These are phyloP conservation scores for Xestia sexstrigata DNA, from an alignment of 2,888 invertebrate species.

Conservation along the genomic window DNA sequence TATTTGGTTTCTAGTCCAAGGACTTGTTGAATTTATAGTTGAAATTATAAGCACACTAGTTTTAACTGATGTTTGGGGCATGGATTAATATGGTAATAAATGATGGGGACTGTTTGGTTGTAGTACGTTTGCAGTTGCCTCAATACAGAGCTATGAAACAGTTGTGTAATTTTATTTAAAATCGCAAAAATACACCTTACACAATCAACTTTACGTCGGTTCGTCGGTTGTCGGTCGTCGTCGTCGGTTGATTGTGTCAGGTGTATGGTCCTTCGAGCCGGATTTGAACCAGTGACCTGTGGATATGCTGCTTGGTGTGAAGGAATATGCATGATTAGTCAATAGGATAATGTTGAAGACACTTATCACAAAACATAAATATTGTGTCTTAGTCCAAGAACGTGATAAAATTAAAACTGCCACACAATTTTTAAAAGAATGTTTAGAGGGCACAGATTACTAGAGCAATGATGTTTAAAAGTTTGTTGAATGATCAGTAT, in stretches of 20 bases:
- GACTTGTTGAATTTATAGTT: slow-evolving; percentile 36
- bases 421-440: too few relatives aligned
- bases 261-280: slow-evolving; percentile 91
- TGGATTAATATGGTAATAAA: neutral
- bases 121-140: too few relatives aligned
- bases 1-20: neutral
- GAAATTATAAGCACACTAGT: slow-evolving; percentile 37
- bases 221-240: too few relatives aligned
- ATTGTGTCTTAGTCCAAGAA: too few relatives aligned
- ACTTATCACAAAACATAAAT: too few relatives aligned
- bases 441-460: too few relatives aligned
- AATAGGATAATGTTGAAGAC: too few relatives aligned
- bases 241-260: too few relatives aligned
- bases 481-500: too few relatives aligned
- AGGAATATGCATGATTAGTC: neutral
- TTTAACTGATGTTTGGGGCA: neutral
- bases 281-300: slow-evolving; percentile 93
- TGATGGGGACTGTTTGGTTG: neutral
- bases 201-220: neutral
- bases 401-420: slow-evolving; percentile 31
- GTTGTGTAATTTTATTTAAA: neutral
- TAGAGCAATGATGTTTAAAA: too few relatives aligned
- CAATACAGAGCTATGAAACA: neutral
- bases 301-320: slow-evolving; percentile 77
- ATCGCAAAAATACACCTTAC: neutral